phyloP scores from a whole-genome alignment of 1,140 invertebrate genomes.

The Harpegnathos saltator region DNA sequence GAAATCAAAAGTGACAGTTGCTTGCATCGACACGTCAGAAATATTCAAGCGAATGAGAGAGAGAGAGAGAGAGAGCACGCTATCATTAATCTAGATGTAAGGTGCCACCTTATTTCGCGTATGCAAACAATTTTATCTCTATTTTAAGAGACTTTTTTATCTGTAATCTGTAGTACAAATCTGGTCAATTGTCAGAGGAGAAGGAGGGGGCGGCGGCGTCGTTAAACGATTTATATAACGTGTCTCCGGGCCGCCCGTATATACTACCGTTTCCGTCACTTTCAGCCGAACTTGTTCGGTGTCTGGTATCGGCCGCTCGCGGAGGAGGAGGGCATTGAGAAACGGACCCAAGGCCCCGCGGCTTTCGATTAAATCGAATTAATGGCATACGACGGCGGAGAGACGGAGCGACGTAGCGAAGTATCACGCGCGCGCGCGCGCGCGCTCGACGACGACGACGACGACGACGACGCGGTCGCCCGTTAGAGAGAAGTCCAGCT shows the following conservation, averaged over 20 bases:
- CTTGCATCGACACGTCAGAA: too few species aligned
- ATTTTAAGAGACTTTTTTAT: conserved; percentile 1
- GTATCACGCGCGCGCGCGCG: too few species aligned
- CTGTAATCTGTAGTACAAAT: background rate
- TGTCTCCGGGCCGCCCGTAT: background rate
- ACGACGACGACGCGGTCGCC: conserved; percentile 24
- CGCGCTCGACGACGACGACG: conserved; percentile 32
- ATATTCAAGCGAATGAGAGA: too few species aligned
- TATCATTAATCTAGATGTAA: too few species aligned
- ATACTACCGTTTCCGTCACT: background rate
- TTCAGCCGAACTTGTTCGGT: background rate
- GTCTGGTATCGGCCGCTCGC: background rate
- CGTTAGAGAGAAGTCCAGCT: conserved; percentile 60
- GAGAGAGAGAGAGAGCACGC: too few species aligned
- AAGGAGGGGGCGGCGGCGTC: too few species aligned
- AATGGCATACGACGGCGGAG: conserved; percentile 22
- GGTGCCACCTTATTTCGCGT: too few species aligned
- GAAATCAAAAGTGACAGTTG: conserved; percentile 82
- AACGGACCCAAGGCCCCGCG: conserved; percentile 45
- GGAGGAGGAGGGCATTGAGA: conserved; percentile 21
- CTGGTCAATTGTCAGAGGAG: too few species aligned
- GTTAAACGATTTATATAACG: background rate
- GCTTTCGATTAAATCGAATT: conserved; percentile 61
- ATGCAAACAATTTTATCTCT: background rate
- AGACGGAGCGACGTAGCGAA: conserved; percentile 32